Base-by-base conservation (phyloP, 2,797 vertebrate genomes). In the Anas bahamensis region DNA sequence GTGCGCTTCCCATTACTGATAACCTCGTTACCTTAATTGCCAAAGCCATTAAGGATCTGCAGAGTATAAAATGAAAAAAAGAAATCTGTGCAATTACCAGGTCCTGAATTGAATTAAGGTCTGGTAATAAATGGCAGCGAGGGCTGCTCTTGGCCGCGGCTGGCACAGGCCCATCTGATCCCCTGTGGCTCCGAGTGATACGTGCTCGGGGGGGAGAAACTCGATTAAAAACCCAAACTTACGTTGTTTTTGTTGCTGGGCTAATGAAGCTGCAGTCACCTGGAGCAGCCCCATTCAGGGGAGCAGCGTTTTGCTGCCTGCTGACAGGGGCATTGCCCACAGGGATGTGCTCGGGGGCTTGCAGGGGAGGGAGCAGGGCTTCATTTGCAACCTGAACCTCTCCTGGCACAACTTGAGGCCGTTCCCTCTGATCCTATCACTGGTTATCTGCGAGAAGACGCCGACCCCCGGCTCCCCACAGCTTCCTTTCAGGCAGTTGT, bases 11-110 rank as follows among this genome's bases (percentile, higher is more conserved):
- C 64, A 60, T 95, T 90, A 79, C 6, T 4, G 13, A 15, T 95
- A 86, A 91, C 90, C 68, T 53, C 13, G 35, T 95, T 95, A 95
- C 9, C 13, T 66, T 82, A 86, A 95, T 91, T 94, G 93, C 78
- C 68, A 79, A 73, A 71, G 68, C 83, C 92, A 94, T 95, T 86
- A 88, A 61, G 60, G 68, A 42, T 80, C 77, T 86, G 35, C 74
- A 61, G 66, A 73, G 74, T n/a, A 81, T 86, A 53, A 71, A 85
- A 90, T 41, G 10, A 33, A 44, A 69, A 66, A 42, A 42, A 39
- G 42, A 46, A 79, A 68, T 69, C 13, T 19, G 50, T 90, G 82
- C 92, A 95, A 95, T 96, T 96, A 96, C 35, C 33, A 14, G 61
- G 72, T 31, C 35, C 9, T 2, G 2, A 93, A 96, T 74, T 41